A percentile compares a stretch with the other conserved stretches of the same genome.
Evolutionary conservation across 2,888 invertebrate genomes (phyloP).

Genomic region (Eristalis tenax): DNA sequence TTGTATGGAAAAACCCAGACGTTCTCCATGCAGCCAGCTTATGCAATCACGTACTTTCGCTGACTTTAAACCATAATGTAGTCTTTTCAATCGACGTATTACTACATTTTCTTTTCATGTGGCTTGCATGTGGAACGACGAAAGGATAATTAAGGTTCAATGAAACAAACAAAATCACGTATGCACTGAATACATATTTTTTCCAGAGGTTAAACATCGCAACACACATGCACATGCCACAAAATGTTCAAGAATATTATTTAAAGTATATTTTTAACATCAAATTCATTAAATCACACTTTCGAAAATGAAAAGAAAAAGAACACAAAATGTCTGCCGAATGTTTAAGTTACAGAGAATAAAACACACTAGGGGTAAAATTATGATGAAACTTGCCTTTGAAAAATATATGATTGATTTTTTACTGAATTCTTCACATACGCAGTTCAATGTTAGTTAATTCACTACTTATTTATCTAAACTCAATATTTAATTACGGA

Average conservation of each 20-base stretch:
- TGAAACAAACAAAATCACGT: neutral
- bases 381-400: slow-evolving; percentile 49
- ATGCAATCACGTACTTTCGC: neutral
- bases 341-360: neutral
- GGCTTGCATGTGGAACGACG: neutral
- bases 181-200: neutral
- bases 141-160: neutral
- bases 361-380: neutral
- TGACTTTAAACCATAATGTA: neutral
- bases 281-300: slow-evolving; percentile 5
- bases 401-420: neutral
- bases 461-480: slow-evolving; percentile 3
- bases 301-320: slow-evolving; percentile 14
- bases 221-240: neutral
- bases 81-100: neutral
- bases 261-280: neutral
- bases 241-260: neutral
- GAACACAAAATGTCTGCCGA: slow-evolving; percentile 65
- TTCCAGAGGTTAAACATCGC: neutral
- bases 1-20: neutral
- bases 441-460: neutral
- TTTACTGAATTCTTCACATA: neutral
- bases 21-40: neutral
- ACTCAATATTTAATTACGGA: slow-evolving; percentile 4
- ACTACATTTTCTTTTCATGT: neutral